phyloP scores from a whole-genome alignment of 2,888 invertebrate species.

The Nephrotoma flavescens region DNA sequence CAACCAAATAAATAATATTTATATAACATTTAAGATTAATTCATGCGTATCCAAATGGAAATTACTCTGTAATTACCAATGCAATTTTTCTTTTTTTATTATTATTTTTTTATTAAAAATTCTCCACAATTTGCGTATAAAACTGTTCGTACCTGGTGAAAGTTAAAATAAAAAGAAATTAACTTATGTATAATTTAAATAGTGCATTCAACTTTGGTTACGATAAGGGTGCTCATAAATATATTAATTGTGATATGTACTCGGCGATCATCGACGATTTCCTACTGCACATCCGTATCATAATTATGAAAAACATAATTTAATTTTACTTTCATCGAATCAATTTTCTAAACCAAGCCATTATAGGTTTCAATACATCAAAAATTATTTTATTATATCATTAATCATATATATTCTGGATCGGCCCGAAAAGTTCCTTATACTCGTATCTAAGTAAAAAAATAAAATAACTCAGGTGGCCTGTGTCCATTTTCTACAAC shows the following conservation, averaged over 20 bases:
- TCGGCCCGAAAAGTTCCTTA: background rate
- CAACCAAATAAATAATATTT: background rate
- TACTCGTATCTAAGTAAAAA: background rate
- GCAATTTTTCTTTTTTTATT: background rate
- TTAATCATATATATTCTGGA: background rate
- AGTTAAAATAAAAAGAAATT: background rate
- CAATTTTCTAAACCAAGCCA: background rate
- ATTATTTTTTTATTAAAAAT: background rate
- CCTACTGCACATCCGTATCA: too few species aligned
- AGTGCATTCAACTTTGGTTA: background rate
- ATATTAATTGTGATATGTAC: too few species aligned
- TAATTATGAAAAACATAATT: too few species aligned
- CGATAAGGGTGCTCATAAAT: background rate
- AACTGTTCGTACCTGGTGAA: background rate
- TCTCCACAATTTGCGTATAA: background rate
- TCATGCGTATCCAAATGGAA: background rate
- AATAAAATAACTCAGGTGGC: background rate
- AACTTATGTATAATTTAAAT: background rate
- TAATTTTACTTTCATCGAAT: background rate
- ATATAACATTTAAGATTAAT: background rate
- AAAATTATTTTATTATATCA: background rate
- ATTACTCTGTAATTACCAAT: background rate
- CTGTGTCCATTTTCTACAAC: background rate
- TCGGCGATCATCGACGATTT: too few species aligned
- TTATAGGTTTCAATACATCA: background rate